A percentile compares a stretch with the other conserved stretches of the same genome.
Evolutionary conservation across 2,888 invertebrate species (phyloP).

Genomic region (Xiphydria camelus): DNA sequence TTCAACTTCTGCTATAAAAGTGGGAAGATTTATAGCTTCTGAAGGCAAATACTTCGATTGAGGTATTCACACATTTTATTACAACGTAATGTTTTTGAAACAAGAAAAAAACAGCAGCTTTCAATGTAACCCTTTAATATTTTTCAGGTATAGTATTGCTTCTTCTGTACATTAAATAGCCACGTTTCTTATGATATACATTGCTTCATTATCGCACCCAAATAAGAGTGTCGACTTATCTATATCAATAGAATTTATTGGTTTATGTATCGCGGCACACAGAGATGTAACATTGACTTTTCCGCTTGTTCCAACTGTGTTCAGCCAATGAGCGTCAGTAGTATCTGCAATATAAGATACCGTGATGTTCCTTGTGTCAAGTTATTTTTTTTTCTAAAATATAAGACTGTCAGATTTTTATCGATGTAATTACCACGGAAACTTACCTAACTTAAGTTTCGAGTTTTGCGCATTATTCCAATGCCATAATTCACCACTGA

Average conservation of each 20-base stretch:
- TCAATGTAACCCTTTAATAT: too few relatives aligned
- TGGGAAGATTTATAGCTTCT: too few relatives aligned
- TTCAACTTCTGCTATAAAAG: too few relatives aligned
- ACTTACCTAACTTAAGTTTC: conserved; percentile 46
- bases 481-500: conserved; percentile 85
- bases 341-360: conserved; percentile 34
- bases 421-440: background rate
- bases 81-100: too few relatives aligned
- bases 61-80: too few relatives aligned
- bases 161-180: conserved; percentile 38
- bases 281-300: conserved; percentile 73
- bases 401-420: background rate
- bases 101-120: too few relatives aligned
- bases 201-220: conserved; percentile 87
- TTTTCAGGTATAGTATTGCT: too few relatives aligned
- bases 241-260: conserved; percentile 82
- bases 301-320: conserved; percentile 59
- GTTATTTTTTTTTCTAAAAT: background rate
- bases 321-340: conserved; percentile 60
- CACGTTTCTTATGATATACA: conserved; percentile 77
- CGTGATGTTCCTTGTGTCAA: background rate
- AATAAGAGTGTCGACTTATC: conserved; percentile 75
- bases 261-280: conserved; percentile 73
- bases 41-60: too few relatives aligned
- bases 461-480: conserved; percentile 68